Evolutionary conservation across 2,888 invertebrate genomes (phyloP).

Genomic region (Cheilosia vernalis): DNA sequence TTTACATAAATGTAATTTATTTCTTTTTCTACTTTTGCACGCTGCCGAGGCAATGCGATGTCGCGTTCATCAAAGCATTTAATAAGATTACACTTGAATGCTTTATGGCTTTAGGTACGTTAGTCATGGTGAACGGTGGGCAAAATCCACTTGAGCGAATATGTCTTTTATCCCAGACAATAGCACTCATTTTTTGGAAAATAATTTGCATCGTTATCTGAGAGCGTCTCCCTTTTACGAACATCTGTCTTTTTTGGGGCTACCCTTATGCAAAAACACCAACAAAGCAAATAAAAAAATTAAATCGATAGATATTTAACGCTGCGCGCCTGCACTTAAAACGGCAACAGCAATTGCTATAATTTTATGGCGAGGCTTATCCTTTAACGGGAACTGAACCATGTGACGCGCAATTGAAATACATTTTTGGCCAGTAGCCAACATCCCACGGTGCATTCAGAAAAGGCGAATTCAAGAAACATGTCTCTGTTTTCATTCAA

Average conservation of each 20-base stretch:
- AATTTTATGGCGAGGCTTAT: constrained; percentile 33
- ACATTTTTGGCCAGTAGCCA: constrained; percentile 48
- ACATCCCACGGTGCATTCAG: constrained; percentile 14
- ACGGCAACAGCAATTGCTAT: constrained; percentile 17
- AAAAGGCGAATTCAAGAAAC: constrained; percentile 18
- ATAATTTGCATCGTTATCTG: background rate
- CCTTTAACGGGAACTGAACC: constrained; percentile 37
- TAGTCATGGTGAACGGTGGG: background rate
- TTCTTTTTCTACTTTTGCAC: background rate
- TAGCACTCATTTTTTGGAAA: background rate
- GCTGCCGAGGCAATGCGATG: background rate
- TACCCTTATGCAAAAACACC: background rate
- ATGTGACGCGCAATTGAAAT: constrained; percentile 45
- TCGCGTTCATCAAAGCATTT: constrained; percentile 4
- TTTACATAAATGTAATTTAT: constrained; percentile 20
- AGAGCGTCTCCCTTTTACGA: background rate
- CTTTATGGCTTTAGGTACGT: background rate
- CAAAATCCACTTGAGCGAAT: background rate
- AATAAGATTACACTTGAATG: constrained; percentile 13
- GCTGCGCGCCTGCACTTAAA: background rate
- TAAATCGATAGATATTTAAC: background rate
- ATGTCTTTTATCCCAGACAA: constrained; percentile 12
- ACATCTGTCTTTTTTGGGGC: constrained; percentile 4
- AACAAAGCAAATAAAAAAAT: background rate
- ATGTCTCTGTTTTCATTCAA: constrained; percentile 50